These are phyloP conservation scores for Enteromius treurensis DNA, from an alignment of 2,797 vertebrate genomes.

Conservation along the genomic window DNA sequence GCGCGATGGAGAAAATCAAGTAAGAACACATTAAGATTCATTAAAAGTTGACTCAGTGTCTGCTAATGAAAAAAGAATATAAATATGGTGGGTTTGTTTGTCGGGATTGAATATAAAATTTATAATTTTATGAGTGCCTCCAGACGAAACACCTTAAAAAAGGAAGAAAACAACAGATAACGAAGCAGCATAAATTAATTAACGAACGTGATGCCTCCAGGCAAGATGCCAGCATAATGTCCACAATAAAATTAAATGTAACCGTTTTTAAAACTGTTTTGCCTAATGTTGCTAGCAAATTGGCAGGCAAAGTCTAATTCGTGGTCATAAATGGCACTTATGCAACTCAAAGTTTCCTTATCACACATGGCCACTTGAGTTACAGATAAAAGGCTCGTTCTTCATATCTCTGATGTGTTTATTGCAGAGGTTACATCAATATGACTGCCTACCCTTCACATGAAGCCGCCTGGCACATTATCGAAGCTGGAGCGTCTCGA, in stretches of 20 bases:
- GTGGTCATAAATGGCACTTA: neutral
- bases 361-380: neutral
- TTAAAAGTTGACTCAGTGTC: neutral
- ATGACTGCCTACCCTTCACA: conserved; percentile 75
- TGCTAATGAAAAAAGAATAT: neutral
- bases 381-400: neutral
- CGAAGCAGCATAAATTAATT: neutral
- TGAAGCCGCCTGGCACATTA: conserved; percentile 82
- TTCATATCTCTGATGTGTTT: conserved; percentile 43
- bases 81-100: neutral
- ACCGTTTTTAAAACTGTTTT: neutral
- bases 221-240: neutral
- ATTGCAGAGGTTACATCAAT: conserved; percentile 69
- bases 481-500: conserved; percentile 75
- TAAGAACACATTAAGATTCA: conserved; percentile 59
- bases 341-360: neutral
- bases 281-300: too few species aligned
- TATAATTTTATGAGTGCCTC: neutral
- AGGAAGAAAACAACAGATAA: neutral
- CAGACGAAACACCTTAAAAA: neutral
- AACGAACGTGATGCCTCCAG: neutral
- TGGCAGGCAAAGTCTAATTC: neutral
- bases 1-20: conserved; percentile 79
- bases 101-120: neutral
- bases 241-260: neutral